Evolutionary conservation across 2,888 invertebrate species (phyloP).

Genomic region (Megastigmus dorsalis): DNA sequence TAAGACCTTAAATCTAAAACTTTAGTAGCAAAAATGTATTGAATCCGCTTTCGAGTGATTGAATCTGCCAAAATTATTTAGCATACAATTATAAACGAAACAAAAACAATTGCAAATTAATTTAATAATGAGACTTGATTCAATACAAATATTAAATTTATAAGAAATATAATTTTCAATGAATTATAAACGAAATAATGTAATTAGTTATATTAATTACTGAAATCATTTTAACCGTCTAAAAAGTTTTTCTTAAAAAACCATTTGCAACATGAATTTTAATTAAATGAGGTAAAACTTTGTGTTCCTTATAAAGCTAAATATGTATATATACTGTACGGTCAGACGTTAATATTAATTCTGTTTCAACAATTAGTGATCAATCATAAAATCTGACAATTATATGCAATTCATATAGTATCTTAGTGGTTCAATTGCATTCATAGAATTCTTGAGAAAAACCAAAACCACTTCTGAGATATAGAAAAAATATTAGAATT

Average conservation of each 20-base stretch:
- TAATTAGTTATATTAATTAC: background rate
- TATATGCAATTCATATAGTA: conserved; percentile 18
- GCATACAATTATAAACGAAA: background rate
- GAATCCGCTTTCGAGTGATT: background rate
- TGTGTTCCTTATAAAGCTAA: conserved; percentile 30
- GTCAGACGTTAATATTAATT: conserved; percentile 38
- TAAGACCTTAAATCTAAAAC: conserved; percentile 24
- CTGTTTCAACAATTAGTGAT: conserved; percentile 4
- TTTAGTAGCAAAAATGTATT: conserved; percentile 20
- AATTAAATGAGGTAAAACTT: conserved; percentile 39
- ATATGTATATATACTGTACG: conserved; percentile 41
- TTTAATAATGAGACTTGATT: background rate
- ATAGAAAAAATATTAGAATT: conserved; percentile 10
- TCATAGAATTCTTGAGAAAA: conserved; percentile 6
- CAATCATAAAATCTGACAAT: conserved; percentile 16
- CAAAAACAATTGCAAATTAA: background rate
- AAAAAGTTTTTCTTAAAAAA: background rate
- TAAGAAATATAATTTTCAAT: background rate
- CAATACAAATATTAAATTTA: background rate
- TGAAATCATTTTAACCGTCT: no score
- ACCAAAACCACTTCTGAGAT: conserved; percentile 14
- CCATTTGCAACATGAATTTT: background rate
- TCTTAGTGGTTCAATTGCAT: conserved; percentile 10
- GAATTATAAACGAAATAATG: background rate
- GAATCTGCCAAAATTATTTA: background rate